Base-by-base conservation (phyloP, 2,888 invertebrate species). In the Thera britannica region DNA sequence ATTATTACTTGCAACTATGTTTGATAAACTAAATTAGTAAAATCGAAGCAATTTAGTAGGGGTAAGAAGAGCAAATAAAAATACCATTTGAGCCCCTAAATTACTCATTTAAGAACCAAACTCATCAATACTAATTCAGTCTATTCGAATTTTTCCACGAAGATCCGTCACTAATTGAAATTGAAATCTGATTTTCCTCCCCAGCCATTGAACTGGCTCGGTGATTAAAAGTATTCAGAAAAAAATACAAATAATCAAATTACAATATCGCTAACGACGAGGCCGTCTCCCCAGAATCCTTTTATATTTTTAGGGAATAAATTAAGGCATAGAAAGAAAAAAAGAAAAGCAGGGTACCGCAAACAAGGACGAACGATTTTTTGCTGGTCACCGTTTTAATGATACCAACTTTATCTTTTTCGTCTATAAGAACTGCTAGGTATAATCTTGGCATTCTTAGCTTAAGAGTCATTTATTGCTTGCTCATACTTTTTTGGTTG, bases 191-290 rank as follows among this genome's bases (percentile, higher is more conserved):
- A 93, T 93, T 93, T 92, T 81, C 89, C 84, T 85, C 86, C 88
- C 88, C 84, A 79, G 78, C 79, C 79, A 85, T 83, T 83, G 85
- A 86, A 81, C 84, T 75, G 76, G 80, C 77, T 82, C 79, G 83
- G 90, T 93, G 94, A 94, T 94, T 94, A 94, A 94, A 93, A 92
- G 91, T 90, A 92, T 90, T 90, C 77, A 87, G 88, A 86, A 90
- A 92, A 92, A 93, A 94, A 92, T 90, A 94, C 92, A 94, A 94
- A 93, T 93, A 94, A 94, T 94, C 91, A 92, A 94, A 94, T 94
- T 94, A 94, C 94, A 94, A 94, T 94, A 94, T 94, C 92, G 92
- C 91, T 94, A 94, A 94, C 94, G 91, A 91, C 86, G 90, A 82
- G 77, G 78, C 80, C 82, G 83, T 81, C 89, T 91, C 90, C 89